These are phyloP conservation scores for Brachystomella parvula DNA, from an alignment of 1,140 invertebrate species.

Conservation along the genomic window DNA sequence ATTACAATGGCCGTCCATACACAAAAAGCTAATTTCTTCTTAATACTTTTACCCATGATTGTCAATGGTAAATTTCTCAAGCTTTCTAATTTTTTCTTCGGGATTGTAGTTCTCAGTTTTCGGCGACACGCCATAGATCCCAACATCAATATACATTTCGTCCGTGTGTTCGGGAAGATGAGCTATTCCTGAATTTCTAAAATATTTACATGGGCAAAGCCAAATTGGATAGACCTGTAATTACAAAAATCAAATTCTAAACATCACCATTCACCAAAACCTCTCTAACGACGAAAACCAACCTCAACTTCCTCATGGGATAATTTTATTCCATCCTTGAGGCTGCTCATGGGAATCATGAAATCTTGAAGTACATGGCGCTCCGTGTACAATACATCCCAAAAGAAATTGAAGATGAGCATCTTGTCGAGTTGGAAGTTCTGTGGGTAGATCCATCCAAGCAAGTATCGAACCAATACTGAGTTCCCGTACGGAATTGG, in stretches of 20 bases:
- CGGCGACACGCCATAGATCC: conserved; percentile 9
- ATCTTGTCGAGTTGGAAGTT: background rate
- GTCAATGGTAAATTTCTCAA: background rate
- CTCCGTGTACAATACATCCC: background rate
- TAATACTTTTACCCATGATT: background rate
- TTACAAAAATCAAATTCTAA: background rate
- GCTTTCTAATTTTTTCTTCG: background rate
- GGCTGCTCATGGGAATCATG: conserved; percentile 7
- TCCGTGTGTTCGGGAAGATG: background rate
- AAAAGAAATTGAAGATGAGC: background rate
- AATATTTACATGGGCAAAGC: conserved; percentile 71
- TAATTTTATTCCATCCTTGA: background rate
- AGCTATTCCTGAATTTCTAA: conserved; percentile 58
- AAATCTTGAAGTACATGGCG: conserved; percentile 13
- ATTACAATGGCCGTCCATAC: too few species aligned
- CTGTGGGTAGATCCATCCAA: conserved; percentile 11
- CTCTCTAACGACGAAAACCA: background rate
- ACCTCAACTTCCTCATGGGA: background rate
- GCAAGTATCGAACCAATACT: background rate
- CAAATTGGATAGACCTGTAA: conserved; percentile 59
- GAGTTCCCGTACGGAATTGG: background rate
- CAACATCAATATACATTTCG: conserved; percentile 13
- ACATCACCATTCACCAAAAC: background rate
- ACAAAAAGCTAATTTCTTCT: too few species aligned
- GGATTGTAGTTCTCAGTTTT: background rate